These are phyloP conservation scores for Cyclina sinensis DNA, from an alignment of 1,140 invertebrate genomes.

Conservation along the genomic window DNA sequence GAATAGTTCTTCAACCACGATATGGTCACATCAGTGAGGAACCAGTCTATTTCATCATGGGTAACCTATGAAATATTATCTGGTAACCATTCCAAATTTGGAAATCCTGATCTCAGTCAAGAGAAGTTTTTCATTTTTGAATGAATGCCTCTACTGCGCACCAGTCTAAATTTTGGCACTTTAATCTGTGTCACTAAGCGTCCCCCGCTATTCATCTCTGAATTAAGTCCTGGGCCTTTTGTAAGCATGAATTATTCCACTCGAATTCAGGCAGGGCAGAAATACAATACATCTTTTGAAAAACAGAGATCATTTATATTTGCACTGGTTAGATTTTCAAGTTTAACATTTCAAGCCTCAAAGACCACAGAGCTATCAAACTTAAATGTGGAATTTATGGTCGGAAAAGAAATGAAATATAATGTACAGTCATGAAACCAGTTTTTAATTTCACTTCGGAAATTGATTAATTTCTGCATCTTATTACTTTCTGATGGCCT, in stretches of 20 bases:
- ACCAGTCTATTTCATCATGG: background rate
- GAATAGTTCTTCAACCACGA: slow-evolving; percentile 34
- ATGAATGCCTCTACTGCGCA: slow-evolving; percentile 40
- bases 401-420: slow-evolving; percentile 51
- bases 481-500: slow-evolving; percentile 28
- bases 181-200: slow-evolving; percentile 66
- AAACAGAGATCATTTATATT: slow-evolving; percentile 54
- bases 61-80: slow-evolving; percentile 28
- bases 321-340: slow-evolving; percentile 58
- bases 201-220: slow-evolving; percentile 58
- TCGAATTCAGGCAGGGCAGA: slow-evolving; percentile 50
- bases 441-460: slow-evolving; percentile 25
- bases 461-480: background rate
- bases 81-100: slow-evolving; percentile 42
- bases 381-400: slow-evolving; percentile 58
- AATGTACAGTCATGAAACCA: slow-evolving; percentile 39
- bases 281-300: slow-evolving; percentile 69
- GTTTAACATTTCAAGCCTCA: slow-evolving; percentile 64
- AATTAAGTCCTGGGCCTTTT: slow-evolving; percentile 50
- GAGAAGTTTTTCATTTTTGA: slow-evolving; percentile 35
- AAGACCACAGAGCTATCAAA: slow-evolving; percentile 44
- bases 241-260: slow-evolving; percentile 70
- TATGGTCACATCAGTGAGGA: slow-evolving; percentile 6
- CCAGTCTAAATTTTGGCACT: slow-evolving; percentile 58
- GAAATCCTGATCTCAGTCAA: slow-evolving; percentile 36